Evolutionary conservation across 1,140 invertebrate genomes (phyloP), one percentile per base, ranked within the genome.

Genomic region (Brachionus asplanchnoidis): DNA sequence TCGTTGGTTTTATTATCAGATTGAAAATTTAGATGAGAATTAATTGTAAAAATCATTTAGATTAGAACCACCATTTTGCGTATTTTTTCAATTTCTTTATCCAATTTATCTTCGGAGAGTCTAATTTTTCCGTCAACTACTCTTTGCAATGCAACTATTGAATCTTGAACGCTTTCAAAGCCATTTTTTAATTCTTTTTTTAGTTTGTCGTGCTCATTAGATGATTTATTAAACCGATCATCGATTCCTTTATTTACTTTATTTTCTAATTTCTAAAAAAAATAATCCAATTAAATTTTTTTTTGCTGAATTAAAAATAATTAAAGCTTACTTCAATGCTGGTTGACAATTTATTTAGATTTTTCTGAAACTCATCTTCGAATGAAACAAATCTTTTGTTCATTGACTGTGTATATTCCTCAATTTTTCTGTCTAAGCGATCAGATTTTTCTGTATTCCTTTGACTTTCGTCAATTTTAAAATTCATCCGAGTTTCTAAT

Each of bases 161-260:
- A 70, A 46, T 84, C 82, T 84, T 84, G 82, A 28, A 84, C 65
- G 20, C n/a, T 84, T 56, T 84, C 82, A 50, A 84, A 84, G 14
- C 82, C 82, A 12, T 44, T 28, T 36, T 60, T 46, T 7, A 70
- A 32, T 36, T 84, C 82, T 60, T 56, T 68, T 60, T 75, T 84
- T 9, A 84, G 42, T 23, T 60, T 68, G 23, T 68, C 60, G 42
- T 70, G 32, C 6, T 84, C 82, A 53, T 26, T 42, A 14, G 32
- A 40, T 23, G 66, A 28, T 60, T 23, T 84, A 7, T 68, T 75
- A 42, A 84, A 84, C 23, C 66, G 12, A 12, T 84, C 66, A 17
- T 84, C 82, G 8, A 84, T 68, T 70, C 66, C 66, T 20, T 84
- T 42, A 42, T 70, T 68, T 14, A 70, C 60, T 84, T 68, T 70